These are phyloP conservation scores for Diadophis punctatus DNA, from an alignment of 2,113 vertebrate species.

Conservation along the genomic window DNA sequence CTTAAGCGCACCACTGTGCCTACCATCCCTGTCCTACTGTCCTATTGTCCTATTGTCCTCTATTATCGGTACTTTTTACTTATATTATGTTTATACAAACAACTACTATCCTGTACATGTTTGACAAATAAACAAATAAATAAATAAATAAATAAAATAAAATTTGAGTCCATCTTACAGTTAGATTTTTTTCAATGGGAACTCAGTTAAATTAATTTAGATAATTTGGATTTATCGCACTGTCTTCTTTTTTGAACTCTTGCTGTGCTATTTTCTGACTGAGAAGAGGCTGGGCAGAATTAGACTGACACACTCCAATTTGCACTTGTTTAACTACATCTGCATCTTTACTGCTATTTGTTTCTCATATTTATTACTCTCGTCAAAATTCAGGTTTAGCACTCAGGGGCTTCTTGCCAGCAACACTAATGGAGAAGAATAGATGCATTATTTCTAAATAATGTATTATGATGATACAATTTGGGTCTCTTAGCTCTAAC, in stretches of 20 bases:
- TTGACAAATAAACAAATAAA: too few relatives aligned
- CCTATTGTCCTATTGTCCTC: too few relatives aligned
- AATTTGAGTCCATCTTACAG: too few relatives aligned
- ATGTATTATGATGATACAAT: slow-evolving; percentile 98
- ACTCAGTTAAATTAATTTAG: not conserved
- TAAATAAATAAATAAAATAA: too few relatives aligned
- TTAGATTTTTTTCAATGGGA: not conserved
- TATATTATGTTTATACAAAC: too few relatives aligned
- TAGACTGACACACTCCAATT: slow-evolving; percentile 69
- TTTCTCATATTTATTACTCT: slow-evolving; percentile 77
- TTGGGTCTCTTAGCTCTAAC: slow-evolving; percentile 89
- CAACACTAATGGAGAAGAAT: slow-evolving; percentile 82
- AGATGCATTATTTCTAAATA: slow-evolving; percentile 99
- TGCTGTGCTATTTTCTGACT: slow-evolving; percentile 27
- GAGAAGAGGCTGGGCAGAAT: slow-evolving; percentile 52
- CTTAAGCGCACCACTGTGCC: too few relatives aligned
- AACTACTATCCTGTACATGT: too few relatives aligned
- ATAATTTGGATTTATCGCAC: slow-evolving; percentile 31
- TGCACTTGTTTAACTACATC: slow-evolving; percentile 78
- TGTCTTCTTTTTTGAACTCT: slow-evolving; percentile 39
- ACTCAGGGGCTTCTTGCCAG: slow-evolving; percentile 77
- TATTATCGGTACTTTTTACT: too few relatives aligned
- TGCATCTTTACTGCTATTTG: slow-evolving; percentile 73
- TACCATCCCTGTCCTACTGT: too few relatives aligned
- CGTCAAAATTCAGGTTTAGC: slow-evolving; percentile 76